phyloP scores from a whole-genome alignment of 2,888 invertebrate species.

The Hypomecis atomaria region DNA sequence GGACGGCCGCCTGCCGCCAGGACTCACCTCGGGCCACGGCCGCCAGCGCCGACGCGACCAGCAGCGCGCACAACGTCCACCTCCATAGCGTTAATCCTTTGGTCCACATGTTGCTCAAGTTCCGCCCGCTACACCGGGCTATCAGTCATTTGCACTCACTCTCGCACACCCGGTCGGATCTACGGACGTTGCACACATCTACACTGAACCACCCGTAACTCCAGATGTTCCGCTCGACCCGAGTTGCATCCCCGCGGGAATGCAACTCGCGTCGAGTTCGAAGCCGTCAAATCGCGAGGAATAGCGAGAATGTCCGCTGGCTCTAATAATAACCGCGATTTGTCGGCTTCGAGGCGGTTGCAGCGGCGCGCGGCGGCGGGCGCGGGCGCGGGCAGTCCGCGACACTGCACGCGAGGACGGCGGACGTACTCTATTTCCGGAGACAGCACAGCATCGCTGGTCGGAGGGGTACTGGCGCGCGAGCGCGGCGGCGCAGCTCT shows the following conservation, averaged over 20 bases:
- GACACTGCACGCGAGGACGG: conserved; percentile 65
- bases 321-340: conserved; percentile 72
- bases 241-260: conserved; percentile 66
- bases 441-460: conserved; percentile 86
- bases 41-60: conserved; percentile 74
- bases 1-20: conserved; percentile 47
- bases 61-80: conserved; percentile 79
- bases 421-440: conserved; percentile 84
- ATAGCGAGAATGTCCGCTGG: conserved; percentile 48
- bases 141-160: conserved; percentile 83
- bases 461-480: conserved; percentile 83
- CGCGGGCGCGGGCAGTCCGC: conserved; percentile 54
- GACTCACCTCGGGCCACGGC: conserved; percentile 79
- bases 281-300: conserved; percentile 64
- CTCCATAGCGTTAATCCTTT: conserved; percentile 80
- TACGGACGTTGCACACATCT: conserved; percentile 72
- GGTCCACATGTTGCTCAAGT: conserved; percentile 81
- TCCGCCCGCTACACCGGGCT: conserved; percentile 76
- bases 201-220: conserved; percentile 66
- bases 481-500: conserved; percentile 64
- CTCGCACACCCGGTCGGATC: conserved; percentile 82
- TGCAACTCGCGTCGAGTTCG: conserved; percentile 67
- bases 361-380: conserved; percentile 51
- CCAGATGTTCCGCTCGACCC: conserved; percentile 53
- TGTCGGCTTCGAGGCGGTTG: conserved; percentile 65